Base-by-base conservation (phyloP, 1,140 invertebrate genomes). In the Drosophila repletoides region DNA sequence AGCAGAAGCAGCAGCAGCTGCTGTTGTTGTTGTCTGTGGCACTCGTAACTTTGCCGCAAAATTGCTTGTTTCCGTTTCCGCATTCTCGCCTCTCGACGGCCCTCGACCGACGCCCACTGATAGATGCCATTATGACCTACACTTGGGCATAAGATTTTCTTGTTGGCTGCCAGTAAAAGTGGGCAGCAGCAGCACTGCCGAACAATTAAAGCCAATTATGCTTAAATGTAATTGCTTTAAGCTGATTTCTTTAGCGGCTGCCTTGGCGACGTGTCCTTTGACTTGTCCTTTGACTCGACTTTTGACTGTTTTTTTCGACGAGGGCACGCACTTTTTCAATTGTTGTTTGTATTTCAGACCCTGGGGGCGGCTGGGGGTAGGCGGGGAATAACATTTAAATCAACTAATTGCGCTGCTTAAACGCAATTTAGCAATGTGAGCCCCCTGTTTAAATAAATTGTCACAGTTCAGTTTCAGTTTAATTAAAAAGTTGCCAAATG, bases 191-290 rank as follows among this genome's bases (percentile, higher is more conserved):
- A n/a, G n/a, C 69, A 55, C 69, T 77, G 65, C 45, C 70, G 15
- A 63, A 76, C 81, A 89, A 89, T 89, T 89, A 89, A 89, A 89
- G 87, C 77, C 81, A 89, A 89, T 89, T 89, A 89, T 89, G 84
- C 77, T 87, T 66, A 84, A 84, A 83, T 67, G 64, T 89, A 89
- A 89, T 89, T 89, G 87, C 81, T 89, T 89, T 87, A 84, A 88
- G 83, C 80, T 72, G 80, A 86, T 86, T 86, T 86, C 72, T 72
- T 74, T 51, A 60, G 46, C 12, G 48, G 17, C 34, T 34, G 48
- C 26, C 59, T 34, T 38, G 33, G 24, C 51, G 31, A 52, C 52
- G 55, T 53, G 40, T 28, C 3, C 17, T 48, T 65, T 24, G 45
- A 38, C 43, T 65, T 65, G n/a, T n/a, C n/a, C n/a, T n/a, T n/a